Base-by-base conservation (phyloP, 1,140 invertebrate species). In the Aphis gossypii region DNA sequence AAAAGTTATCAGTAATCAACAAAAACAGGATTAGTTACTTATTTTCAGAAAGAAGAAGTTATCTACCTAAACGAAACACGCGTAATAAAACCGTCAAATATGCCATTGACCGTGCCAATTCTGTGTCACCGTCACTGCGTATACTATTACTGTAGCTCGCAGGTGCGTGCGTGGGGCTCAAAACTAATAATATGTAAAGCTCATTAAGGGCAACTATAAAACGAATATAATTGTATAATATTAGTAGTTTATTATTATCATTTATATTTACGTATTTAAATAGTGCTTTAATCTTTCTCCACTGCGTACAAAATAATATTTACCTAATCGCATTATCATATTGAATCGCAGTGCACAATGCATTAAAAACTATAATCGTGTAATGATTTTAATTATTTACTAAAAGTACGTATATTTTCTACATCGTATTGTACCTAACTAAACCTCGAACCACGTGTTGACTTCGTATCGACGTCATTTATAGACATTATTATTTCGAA, bases 141-240 rank as follows among this genome's bases (percentile, higher is more conserved):
- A 41, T 25, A 76, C 60, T 68, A 14, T 60, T 68, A 68, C 30
- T 14, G 60, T 25, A 14, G 14, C 14, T 11, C 14, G 30, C n/a
- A 76, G 60, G 60, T 41, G 38, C 8, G 38, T 84, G 83, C 38
- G 38, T 3, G 3, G 0, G 83, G 23, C 83, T 41, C 83, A 84
- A 21, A 84, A 9, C 83, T 84, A 84, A 84, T 41, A 76, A 76
- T 76, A 76, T 76, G 60, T 76, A 76, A 76, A 76, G 60, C 60
- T 76, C 60, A 76, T 76, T 76, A 76, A 41, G 38, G 30, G 4
- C 14, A 14, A 76, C 60, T 7, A 41, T 41, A 76, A 76, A 1
- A 76, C 30, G n/a, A 1, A 41, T n/a, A 4, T 20, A 76, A 76
- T 18, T n/a, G 60, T 76, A 18, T n/a, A n/a, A n/a, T 35, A 76